Conservation (phyloP, 2,113 vertebrate species). For the Odontophorus gujanensis region DNA sequence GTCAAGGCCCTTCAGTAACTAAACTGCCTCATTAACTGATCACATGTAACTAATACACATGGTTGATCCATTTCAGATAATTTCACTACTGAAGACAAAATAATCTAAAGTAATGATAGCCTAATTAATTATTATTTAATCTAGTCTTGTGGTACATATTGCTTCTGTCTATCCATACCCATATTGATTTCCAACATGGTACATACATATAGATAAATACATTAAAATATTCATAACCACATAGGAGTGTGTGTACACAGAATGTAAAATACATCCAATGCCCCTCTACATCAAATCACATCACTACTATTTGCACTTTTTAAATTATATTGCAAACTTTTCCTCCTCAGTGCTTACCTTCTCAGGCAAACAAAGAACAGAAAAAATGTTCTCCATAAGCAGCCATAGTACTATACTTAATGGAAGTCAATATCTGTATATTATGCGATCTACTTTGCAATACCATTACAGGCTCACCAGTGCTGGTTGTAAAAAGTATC, state of each 20-base stretch:
- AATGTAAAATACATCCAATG: background rate
- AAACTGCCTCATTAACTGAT: background rate
- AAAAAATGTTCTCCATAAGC: constrained; percentile 40
- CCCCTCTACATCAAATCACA: background rate
- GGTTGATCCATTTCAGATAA: background rate
- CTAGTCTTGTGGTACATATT: background rate
- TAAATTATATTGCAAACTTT: constrained; percentile 49
- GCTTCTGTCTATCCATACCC: background rate
- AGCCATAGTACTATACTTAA: constrained; percentile 64
- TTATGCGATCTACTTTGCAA: constrained; percentile 75
- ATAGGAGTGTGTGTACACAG: background rate
- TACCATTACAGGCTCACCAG: constrained; percentile 74
- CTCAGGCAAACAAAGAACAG: constrained; percentile 37
- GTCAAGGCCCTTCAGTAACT: constrained; percentile 5
- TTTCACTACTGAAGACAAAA: constrained; percentile 20
- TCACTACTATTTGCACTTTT: background rate
- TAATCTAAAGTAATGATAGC: background rate
- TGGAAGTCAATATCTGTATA: constrained; percentile 74
- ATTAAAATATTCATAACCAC: background rate
- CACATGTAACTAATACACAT: background rate
- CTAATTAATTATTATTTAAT: constrained; percentile 23
- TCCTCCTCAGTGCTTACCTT: constrained; percentile 40
- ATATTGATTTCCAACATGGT: background rate
- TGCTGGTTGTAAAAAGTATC: constrained; percentile 70
- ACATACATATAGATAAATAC: background rate